Evolutionary conservation across 2,797 vertebrate genomes (phyloP), one percentile per base, ranked within the genome.

Genomic region (Acanthopagrus latus): DNA sequence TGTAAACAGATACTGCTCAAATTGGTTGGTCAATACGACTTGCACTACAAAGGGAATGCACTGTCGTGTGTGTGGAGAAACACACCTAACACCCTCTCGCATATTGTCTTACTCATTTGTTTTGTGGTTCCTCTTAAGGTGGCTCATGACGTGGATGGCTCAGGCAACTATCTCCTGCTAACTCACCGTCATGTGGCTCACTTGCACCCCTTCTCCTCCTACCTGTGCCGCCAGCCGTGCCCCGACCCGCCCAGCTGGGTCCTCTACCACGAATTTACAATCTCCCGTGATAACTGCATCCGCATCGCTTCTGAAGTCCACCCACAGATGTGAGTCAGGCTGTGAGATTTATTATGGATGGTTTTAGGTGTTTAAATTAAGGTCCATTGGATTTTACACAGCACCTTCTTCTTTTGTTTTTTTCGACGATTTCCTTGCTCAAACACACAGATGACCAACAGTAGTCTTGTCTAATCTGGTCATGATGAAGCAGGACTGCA

Each of bases 231-330:
- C 10, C 92, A 93, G 7, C 95, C 96, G 0, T 82, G 91, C 0
- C 95, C 91, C 21, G 80, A 38, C 64, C 97, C 94, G 0, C 98
- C 98, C 4, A 80, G 90, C 3, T 99, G 97, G 98, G 96, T 98
- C 60, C 95, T 99, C 0, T 99, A 98, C 90, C 97, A 99, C 0
- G 96, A 95, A 54, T 99, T 99, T 93, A 97, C 96, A 87, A 95
- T 99, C 93, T 97, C 97, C 0, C 94, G 95, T 25, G 97, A 99
- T 82, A 99, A 99, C 95, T 99, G 98, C 93, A 96, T 99, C 79
- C 94, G 95, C 5, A 91, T 97, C 0, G 96, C 96, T 29, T 97
- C 98, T 0, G 96, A 98, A 82, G 96, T 99, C 46, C 95, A 97
- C 75, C 97, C 97, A 2, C 94, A 97, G 18, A 98, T 98, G 97